Evolutionary conservation across 2,797 vertebrate genomes (phyloP).

Genomic region (Propithecus perrieri): DNA sequence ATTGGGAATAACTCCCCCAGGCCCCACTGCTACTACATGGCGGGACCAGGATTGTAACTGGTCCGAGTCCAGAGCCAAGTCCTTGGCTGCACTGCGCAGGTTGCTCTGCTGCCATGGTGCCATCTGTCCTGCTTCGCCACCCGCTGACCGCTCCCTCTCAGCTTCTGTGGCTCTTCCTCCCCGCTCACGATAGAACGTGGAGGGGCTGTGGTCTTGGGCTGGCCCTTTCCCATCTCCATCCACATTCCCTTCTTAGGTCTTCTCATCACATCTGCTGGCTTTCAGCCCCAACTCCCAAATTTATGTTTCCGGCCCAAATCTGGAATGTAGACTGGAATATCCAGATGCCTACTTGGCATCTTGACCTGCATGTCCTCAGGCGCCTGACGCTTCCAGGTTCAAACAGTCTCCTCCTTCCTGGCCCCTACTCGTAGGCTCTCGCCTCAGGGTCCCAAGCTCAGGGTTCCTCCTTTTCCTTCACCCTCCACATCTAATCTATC

Average conservation of each 20-base stretch:
- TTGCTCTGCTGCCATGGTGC: rapidly evolving
- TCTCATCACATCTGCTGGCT: neutral
- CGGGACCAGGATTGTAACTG: rapidly evolving
- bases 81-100: rapidly evolving
- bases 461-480: neutral
- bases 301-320: neutral
- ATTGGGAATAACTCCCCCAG: neutral
- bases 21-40: neutral
- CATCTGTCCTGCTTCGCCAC: rapidly evolving
- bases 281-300: neutral
- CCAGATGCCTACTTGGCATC: neutral
- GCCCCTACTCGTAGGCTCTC: neutral
- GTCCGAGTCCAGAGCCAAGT: no score
- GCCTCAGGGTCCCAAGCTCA: neutral
- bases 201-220: neutral
- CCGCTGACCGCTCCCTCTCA: neutral
- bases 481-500: no score
- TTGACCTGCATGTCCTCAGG: neutral
- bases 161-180: neutral
- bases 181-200: neutral
- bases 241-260: neutral
- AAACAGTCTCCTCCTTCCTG: neutral
- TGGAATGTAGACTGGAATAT: neutral
- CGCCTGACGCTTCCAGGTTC: neutral
- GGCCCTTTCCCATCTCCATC: neutral